Evolutionary conservation across 2,888 invertebrate genomes (phyloP), one percentile per base, ranked within the genome.

Genomic region (Lacanobia oleracea): DNA sequence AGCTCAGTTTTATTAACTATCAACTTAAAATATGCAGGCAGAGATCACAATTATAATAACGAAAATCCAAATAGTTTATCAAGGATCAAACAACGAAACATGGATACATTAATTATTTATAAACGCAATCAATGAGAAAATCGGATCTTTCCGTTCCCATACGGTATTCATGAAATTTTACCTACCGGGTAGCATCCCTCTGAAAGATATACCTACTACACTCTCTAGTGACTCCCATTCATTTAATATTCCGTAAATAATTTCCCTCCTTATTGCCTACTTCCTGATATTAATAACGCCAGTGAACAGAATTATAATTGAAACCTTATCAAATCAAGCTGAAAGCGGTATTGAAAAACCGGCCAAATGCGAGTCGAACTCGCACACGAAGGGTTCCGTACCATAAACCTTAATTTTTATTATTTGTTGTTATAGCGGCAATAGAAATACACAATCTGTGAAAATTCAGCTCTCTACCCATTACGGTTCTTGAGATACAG

Each of bases 281-380:
- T 10, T 37, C 37, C 8, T n/a, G 33, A 57, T 16, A 71, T 40
- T 56, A 27, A 40, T 51, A 53, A 45, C 12, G n/a, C 16, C 23
- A 53, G 21, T 9, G 21, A 3, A n/a, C 33, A 53, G 16, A 45
- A 45, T 5, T 27, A 33, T 37, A 7, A 51, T 37, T 51, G 9
- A 65, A 64, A 64, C 33, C 43, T 5, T 14, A 51, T 57, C 8
- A 65, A 73, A 27, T 16, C 48, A 10, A 21, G 18, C 50, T 43
- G 45, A 75, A 63, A 56, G 33, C 5, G 43, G 14, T 18, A 48
- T 62, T 62, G 7, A 56, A 56, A 63, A 16, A 51, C n/a, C n/a
- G n/a, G n/a, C n/a, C n/a, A n/a, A n/a, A n/a, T n/a, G n/a, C n/a
- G n/a, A n/a, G n/a, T n/a, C n/a, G n/a, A n/a, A n/a, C n/a, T n/a